Percentiles rank a stretch among this genome's conserved stretches.
Conservation (phyloP, 2,797 vertebrate species). For the Paedocypris micromegethes region DNA sequence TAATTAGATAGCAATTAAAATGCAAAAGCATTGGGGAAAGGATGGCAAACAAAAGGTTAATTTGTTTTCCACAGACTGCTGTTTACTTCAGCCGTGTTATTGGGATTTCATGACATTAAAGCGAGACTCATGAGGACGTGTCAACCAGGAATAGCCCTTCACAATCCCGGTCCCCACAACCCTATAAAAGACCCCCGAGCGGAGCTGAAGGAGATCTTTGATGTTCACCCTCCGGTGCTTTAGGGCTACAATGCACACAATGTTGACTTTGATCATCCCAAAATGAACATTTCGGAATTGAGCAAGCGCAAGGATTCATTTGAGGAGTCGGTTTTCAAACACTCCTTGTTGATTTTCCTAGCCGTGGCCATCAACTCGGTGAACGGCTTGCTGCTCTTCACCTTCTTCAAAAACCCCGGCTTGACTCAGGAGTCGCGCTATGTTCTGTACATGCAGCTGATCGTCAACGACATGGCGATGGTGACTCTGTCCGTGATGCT, state of each 20-base stretch:
- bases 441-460: slow-evolving; percentile 26
- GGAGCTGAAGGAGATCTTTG: neutral
- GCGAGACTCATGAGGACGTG: neutral
- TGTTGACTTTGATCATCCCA: neutral
- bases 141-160: neutral
- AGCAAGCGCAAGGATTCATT: neutral
- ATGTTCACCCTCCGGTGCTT: neutral
- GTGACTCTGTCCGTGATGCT: neutral
- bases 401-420: slow-evolving; percentile 25
- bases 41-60: neutral
- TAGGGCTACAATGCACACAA: neutral
- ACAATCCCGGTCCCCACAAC: too few relatives aligned
- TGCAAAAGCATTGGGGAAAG: too few relatives aligned
- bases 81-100: neutral
- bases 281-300: slow-evolving; percentile 3
- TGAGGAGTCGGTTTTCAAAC: slow-evolving; percentile 18
- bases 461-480: slow-evolving; percentile 33
- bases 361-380: slow-evolving; percentile 20
- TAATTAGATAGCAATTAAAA: too few relatives aligned
- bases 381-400: slow-evolving; percentile 25
- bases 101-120: neutral
- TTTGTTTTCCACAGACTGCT: slow-evolving; percentile 5
- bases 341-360: slow-evolving; percentile 4
- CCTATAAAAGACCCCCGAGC: neutral
- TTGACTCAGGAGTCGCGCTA: slow-evolving; percentile 28